Conservation (phyloP, 2,888 invertebrate species). For the Zaprionus obscuricornis region DNA sequence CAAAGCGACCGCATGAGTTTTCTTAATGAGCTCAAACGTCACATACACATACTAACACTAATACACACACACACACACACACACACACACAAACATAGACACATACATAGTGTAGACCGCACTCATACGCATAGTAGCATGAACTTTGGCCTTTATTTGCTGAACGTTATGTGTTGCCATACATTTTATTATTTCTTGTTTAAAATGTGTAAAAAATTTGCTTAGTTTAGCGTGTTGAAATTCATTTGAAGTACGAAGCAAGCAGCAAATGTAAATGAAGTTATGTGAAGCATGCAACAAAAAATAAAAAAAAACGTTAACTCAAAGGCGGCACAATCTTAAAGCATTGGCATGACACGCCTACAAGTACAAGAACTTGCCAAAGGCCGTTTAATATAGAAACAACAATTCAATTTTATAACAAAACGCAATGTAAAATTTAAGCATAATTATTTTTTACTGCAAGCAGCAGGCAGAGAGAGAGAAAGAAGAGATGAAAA, state of each 20-base stretch:
- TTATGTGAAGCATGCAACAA: conserved; percentile 16
- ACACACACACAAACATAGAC: conserved; percentile 2
- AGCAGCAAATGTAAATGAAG: conserved; percentile 35
- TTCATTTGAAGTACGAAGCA: no score
- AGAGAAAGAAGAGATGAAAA: conserved; percentile 28
- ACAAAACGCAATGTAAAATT: conserved; percentile 56
- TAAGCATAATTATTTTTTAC: conserved; percentile 62
- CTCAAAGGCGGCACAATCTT: conserved; percentile 29
- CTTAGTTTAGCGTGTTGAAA: conserved; percentile 52
- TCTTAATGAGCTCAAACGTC: conserved; percentile 65
- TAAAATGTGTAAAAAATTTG: conserved; percentile 56
- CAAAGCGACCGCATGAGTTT: conserved; percentile 64
- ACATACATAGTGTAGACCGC: no score
- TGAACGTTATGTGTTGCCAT: conserved; percentile 40
- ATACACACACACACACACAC: conserved; percentile 1
- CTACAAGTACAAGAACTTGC: no score
- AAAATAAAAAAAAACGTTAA: conserved; percentile 1
- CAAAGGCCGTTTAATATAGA: conserved; percentile 27
- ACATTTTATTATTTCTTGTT: conserved; percentile 41
- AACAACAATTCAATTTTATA: conserved; percentile 68
- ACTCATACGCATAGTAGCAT: no score
- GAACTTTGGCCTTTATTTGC: conserved; percentile 46
- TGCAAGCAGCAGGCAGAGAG: conserved; percentile 4
- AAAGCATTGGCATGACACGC: conserved; percentile 31
- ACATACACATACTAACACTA: conserved; percentile 21